Percentiles rank a stretch among this genome's conserved stretches.
phyloP scores from a whole-genome alignment of 2,888 invertebrate genomes.

The Pseudococcus longispinus region DNA sequence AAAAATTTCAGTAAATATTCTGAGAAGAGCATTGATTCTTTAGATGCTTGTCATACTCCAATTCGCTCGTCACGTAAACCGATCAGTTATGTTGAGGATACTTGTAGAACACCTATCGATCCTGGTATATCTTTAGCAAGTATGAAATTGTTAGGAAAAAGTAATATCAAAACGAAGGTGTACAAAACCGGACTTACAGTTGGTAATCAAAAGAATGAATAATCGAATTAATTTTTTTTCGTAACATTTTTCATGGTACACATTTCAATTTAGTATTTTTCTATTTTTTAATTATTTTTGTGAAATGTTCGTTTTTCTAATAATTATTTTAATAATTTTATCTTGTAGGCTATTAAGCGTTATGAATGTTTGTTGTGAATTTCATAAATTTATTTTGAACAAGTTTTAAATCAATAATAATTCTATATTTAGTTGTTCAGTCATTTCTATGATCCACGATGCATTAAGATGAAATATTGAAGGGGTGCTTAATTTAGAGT shows the following conservation, averaged over 20 bases:
- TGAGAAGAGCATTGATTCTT: background rate
- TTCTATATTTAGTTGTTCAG: background rate
- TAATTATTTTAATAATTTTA: background rate
- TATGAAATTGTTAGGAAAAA: constrained; percentile 3
- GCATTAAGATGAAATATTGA: too few relatives aligned
- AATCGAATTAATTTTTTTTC: background rate
- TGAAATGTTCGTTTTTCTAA: background rate
- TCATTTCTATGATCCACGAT: too few relatives aligned
- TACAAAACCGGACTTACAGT: background rate
- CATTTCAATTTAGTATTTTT: background rate
- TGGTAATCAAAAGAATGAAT: background rate
- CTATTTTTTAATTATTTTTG: background rate
- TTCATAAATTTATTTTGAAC: background rate
- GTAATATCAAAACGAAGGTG: constrained; percentile 4
- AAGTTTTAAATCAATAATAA: background rate
- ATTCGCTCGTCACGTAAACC: background rate
- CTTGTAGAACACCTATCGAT: background rate
- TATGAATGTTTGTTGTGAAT: background rate
- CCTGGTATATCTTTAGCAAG: constrained; percentile 12
- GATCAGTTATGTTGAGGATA: background rate
- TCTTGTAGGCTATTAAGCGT: background rate
- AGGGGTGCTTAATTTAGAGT: too few relatives aligned
- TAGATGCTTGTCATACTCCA: background rate
- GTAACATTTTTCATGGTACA: background rate
- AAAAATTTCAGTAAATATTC: background rate